Evolutionary conservation across 1,140 invertebrate genomes (phyloP).

Genomic region (Zaprionus kolodkinae): DNA sequence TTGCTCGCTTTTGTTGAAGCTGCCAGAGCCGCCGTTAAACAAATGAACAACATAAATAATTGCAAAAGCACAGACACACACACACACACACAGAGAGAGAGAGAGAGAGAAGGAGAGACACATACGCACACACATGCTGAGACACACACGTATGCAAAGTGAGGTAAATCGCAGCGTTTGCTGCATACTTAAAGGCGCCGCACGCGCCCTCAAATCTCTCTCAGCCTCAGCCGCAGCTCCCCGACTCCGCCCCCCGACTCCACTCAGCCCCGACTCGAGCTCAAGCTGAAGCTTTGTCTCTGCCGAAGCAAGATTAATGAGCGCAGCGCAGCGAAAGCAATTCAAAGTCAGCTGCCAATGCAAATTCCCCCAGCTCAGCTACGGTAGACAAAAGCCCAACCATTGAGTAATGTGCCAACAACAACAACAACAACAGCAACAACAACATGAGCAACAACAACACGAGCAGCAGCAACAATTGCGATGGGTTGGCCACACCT

Average conservation of each 20-base stretch:
- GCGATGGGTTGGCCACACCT: conserved; percentile 16
- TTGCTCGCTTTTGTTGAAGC: conserved; percentile 68
- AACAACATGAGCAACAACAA: too few species aligned
- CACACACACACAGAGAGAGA: conserved; percentile 26
- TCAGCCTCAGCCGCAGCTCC: not conserved
- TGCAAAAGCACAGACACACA: conserved; percentile 69
- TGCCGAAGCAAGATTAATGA: conserved; percentile 69
- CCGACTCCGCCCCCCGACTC: not conserved
- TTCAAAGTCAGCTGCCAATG: conserved; percentile 50
- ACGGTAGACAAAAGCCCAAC: not conserved
- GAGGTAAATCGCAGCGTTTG: conserved; percentile 69
- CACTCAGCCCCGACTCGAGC: conserved; percentile 7
- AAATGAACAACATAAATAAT: conserved; percentile 84
- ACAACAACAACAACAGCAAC: conserved; percentile 11
- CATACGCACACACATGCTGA: not conserved
- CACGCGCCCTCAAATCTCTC: conserved; percentile 52
- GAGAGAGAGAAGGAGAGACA: not conserved
- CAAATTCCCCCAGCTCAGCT: conserved; percentile 29
- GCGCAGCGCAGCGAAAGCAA: conserved; percentile 46
- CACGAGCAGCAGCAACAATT: conserved; percentile 1
- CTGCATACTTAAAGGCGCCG: conserved; percentile 66
- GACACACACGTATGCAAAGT: conserved; percentile 52
- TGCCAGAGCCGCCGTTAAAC: conserved; percentile 73
- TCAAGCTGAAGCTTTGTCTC: conserved; percentile 31
- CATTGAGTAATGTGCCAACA: not conserved